Base-by-base conservation (phyloP, 2,797 vertebrate genomes). In the Argentina silus region DNA sequence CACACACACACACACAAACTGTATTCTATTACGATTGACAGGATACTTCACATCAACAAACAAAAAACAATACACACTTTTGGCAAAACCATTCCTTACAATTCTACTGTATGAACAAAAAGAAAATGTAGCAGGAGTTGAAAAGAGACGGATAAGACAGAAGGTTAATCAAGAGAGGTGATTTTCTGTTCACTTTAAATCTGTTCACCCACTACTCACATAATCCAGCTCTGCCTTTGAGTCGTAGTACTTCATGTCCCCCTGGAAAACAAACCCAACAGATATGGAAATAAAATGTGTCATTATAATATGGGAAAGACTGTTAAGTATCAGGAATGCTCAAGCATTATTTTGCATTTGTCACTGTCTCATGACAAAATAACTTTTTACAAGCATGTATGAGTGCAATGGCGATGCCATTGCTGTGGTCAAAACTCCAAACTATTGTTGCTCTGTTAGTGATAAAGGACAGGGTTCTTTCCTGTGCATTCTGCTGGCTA, bases 201-300 rank as follows among this genome's bases (percentile, higher is more conserved):
- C n/a, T n/a, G n/a, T 59, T 66, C 50, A 74, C 69, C 15, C 11
- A n/a, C 71, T 77, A 96, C 97, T 97, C 81, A 98, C 96, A 44
- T 98, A 96, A 90, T 98, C 97, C 23, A 97, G 94, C 70, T 98
- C 98, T 0, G 97, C 97, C 86, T 98, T 99, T 79, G 98, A 97
- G 67, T 99, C 97, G 3, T 99, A 99, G 85, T 99, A 99, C 75
- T 96, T 93, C 77, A 99, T 97, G 78, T 98, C 96, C 85, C 96
- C 97, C 98, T 99, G 86, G 42, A 84, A 84, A 81, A 80, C 73
- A 78, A 69, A 63, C 76, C 81, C 83, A 85, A 47, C 43, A 67
- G 23, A 64, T 42, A 56, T 51, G 27, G 27, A 36, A 36, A 68
- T 53, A 61, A 74, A 12, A 56, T 51, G 47, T 6, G 15, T 23